Evolutionary conservation across 2,113 vertebrate genomes (phyloP), one percentile per base, ranked within the genome.

Genomic region (Plestiodon gilberti): DNA sequence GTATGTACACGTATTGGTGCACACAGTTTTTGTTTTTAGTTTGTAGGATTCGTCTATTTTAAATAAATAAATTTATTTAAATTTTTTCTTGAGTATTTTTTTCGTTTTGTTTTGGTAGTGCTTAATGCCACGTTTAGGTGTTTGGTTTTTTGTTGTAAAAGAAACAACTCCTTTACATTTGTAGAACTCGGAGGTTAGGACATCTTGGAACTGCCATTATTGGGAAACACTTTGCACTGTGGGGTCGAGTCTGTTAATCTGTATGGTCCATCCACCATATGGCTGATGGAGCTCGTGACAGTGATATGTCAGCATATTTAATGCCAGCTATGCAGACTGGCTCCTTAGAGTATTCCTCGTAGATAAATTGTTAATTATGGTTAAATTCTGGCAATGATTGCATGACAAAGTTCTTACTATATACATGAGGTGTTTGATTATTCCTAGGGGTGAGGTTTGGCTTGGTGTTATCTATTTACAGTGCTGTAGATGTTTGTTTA

Each of bases 1-100:
- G 99, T 99, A 91, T 93, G 78, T 8, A 86, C 74, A 25, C 38
- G 73, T 82, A 80, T 43, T 69, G 43, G 65, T 30, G 87, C 79
- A 90, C 57, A 74, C 52, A 74, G 30, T 85, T 93, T 80, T 93
- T 80, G 30, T 57, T 86, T 55, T 15, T 74, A 62, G 76, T 83
- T 3, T 0, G 38, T 4, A 70, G 89, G 82, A 55, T 65, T 2
- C 35, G 59, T 83, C 0, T 81, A 82, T 43, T 33, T 89, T 43
- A 86, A 90, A 77, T 80, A 11, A 59, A 62, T 30, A 81, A 57
- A n/a, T 85, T 48, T 75, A 90, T 57, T 65, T 22, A 86, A 33
- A 22, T 20, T 88, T 1, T 84, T 9, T 78, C 11, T 78, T 57
- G 18, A n/a, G 33, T 76, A 0, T 18, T 67, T 78, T 88, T 82